A percentile compares a stretch with the other conserved stretches of the same genome.
phyloP scores from a whole-genome alignment of 1,140 invertebrate species.

The Euura lappo region DNA sequence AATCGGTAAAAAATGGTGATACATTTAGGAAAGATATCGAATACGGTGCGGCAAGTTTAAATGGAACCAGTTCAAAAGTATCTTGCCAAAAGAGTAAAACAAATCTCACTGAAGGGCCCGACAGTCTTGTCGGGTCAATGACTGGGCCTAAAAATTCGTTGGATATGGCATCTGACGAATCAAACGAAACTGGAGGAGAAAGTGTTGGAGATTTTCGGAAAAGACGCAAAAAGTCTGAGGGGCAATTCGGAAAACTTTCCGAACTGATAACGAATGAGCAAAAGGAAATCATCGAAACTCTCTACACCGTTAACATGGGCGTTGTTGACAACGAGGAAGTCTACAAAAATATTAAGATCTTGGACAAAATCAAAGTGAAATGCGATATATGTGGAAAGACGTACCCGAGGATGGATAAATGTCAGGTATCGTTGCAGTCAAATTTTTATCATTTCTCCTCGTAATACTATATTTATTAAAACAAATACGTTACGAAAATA shows the following conservation, averaged over 20 bases:
- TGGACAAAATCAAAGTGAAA: slow-evolving; percentile 32
- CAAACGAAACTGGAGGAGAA: neutral
- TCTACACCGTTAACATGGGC: slow-evolving; percentile 38
- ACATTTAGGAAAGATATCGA: neutral
- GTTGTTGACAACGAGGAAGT: slow-evolving; percentile 33
- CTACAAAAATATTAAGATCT: slow-evolving; percentile 27
- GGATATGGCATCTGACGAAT: neutral
- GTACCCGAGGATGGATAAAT: slow-evolving; percentile 44
- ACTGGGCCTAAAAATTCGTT: no score
- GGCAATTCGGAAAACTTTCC: slow-evolving; percentile 35
- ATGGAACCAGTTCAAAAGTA: neutral
- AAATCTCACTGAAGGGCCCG: neutral
- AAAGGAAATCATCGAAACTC: slow-evolving; percentile 38
- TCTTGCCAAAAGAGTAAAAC: neutral
- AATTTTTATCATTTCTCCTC: slow-evolving; percentile 6
- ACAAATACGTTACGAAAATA: no score
- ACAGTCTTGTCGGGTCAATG: no score
- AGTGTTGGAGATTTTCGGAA: neutral
- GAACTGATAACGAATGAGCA: slow-evolving; percentile 44
- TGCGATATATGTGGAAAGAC: slow-evolving; percentile 38
- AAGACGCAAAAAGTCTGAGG: slow-evolving; percentile 12
- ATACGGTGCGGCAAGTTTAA: neutral
- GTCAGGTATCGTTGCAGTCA: slow-evolving; percentile 28
- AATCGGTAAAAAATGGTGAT: neutral
- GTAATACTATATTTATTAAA: neutral